Percentiles rank a stretch among this genome's conserved stretches.
These are phyloP conservation scores for Brevimyrus niger DNA, from an alignment of 2,113 vertebrate genomes.

Conservation along the genomic window DNA sequence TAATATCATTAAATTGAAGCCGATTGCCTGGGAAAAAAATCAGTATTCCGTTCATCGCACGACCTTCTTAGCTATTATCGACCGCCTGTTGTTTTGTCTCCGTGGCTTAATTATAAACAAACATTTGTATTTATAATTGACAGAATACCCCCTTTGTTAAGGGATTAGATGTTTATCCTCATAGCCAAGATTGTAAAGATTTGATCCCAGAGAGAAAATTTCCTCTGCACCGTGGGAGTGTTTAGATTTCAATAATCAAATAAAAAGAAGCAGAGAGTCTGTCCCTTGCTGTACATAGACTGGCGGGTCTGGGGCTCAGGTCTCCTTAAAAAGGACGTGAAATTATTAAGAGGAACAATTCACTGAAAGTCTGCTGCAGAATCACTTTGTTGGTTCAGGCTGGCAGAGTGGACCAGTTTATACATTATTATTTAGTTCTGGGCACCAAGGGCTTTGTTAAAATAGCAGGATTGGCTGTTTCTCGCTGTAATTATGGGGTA, in stretches of 20 bases:
- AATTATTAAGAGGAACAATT: not conserved
- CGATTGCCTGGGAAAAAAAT: not conserved
- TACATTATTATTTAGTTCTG: not conserved
- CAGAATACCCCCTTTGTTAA: not conserved
- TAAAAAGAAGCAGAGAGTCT: not conserved
- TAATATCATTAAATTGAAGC: not conserved
- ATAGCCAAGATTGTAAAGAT: not conserved
- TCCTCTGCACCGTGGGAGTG: not conserved
- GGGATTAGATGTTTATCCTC: not conserved
- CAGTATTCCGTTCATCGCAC: not conserved
- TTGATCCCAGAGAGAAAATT: not conserved
- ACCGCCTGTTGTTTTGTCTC: not conserved
- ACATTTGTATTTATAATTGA: constrained; percentile 7
- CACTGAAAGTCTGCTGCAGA: not conserved
- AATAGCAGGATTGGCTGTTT: not conserved
- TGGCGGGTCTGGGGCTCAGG: not conserved
- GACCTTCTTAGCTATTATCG: not conserved
- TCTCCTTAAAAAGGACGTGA: not conserved
- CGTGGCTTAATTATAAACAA: not conserved
- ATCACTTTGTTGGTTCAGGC: not conserved
- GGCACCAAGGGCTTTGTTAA: not conserved
- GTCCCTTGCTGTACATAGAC: not conserved
- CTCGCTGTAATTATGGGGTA: not conserved
- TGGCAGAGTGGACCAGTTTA: not conserved
- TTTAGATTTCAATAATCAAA: not conserved